Conservation (phyloP, 2,888 invertebrate species). For the Lasioglossum leucozonium region DNA sequence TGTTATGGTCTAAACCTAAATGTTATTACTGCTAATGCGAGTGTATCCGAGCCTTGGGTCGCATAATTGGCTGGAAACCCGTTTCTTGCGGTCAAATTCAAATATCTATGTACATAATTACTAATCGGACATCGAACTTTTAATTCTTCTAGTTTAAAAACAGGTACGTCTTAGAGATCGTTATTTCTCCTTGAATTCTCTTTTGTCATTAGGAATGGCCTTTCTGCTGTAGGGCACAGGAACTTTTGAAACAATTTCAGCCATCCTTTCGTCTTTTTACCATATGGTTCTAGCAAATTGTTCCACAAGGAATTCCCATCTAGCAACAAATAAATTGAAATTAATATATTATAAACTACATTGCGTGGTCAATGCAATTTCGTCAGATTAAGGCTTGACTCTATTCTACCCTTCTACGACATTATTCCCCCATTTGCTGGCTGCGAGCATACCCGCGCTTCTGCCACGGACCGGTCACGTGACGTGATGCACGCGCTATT, state of each 20-base stretch:
- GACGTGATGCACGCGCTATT: no score
- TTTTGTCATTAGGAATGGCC: slow-evolving; percentile 84
- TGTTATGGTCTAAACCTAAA: background rate
- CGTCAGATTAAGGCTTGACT: no score
- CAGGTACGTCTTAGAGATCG: background rate
- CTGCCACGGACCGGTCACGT: no score
- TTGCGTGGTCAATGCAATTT: background rate
- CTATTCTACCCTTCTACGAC: no score
- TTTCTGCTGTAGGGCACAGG: slow-evolving; percentile 84
- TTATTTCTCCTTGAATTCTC: slow-evolving; percentile 59
- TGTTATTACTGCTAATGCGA: no score
- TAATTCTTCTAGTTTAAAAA: background rate
- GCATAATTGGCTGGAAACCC: no score
- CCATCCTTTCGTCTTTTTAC: slow-evolving; percentile 84
- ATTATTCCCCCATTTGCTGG: no score
- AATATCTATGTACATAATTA: background rate
- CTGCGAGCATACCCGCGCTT: no score
- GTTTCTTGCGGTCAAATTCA: background rate
- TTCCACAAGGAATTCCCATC: slow-evolving; percentile 88
- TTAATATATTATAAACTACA: background rate
- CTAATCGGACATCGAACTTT: background rate
- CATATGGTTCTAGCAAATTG: slow-evolving; percentile 86
- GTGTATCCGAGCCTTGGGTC: no score
- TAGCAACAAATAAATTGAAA: slow-evolving; percentile 57
- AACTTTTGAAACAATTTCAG: slow-evolving; percentile 80